These are phyloP conservation scores for Caenorhabditis doughertyi DNA, from an alignment of 2,888 invertebrate genomes.

Conservation along the genomic window DNA sequence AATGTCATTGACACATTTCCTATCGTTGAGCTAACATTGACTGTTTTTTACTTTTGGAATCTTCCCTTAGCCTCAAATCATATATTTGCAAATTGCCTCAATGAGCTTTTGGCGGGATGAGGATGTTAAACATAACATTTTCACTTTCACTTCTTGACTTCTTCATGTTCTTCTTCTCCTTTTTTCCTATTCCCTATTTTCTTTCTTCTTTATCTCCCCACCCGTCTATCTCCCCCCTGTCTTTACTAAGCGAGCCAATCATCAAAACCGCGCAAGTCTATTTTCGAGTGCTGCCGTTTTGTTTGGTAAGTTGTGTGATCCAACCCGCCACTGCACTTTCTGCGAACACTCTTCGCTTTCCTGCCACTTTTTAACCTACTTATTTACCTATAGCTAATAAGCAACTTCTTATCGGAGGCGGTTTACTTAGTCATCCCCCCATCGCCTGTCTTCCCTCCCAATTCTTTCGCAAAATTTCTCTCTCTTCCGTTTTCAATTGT, in stretches of 20 bases:
- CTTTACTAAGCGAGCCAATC: constrained; percentile 37
- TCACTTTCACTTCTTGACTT: too few species aligned
- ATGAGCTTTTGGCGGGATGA: too few species aligned
- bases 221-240: constrained; percentile 1
- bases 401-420: constrained; percentile 64
- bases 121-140: too few species aligned
- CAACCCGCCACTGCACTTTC: constrained; percentile 52
- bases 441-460: neutral
- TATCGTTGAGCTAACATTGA: constrained; percentile 8
- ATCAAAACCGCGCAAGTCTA: constrained; percentile 44
- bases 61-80: too few species aligned
- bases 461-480: neutral
- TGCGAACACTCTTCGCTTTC: constrained; percentile 37
- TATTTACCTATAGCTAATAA: constrained; percentile 66
- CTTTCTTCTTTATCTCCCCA: constrained; percentile 1
- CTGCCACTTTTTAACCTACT: constrained; percentile 53
- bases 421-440: constrained; percentile 58
- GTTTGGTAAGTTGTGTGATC: constrained; percentile 58
- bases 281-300: constrained; percentile 47
- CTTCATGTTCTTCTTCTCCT: too few species aligned
- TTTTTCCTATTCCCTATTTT: constrained; percentile 3
- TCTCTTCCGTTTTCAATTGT: constrained; percentile 28
- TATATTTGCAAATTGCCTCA: too few species aligned
- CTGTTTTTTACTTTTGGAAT: neutral
- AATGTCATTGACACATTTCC: constrained; percentile 44